Base-by-base conservation (phyloP, 2,113 vertebrate species). In the Cynopterus brachyotis region DNA sequence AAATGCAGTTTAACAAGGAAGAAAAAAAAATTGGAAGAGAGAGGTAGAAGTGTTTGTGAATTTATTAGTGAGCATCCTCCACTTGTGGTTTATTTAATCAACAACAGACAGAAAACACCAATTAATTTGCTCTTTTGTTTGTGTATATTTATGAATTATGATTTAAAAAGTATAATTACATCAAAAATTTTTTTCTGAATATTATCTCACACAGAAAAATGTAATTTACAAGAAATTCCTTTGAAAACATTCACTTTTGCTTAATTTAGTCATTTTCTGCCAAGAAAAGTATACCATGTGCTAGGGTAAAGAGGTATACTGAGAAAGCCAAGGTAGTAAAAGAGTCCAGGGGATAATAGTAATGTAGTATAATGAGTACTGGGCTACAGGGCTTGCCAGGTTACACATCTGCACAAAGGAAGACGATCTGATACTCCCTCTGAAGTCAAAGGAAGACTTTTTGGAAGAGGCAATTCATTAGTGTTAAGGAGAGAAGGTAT, bases 351-450 rank as follows among this genome's bases (percentile, higher is more conserved):
- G 22, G 64, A 55, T 47, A 9, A 32, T 16, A 5, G 9, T n/a
- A 80, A 59, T 32, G 5, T 0, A 5, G 3, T 4, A 1, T 8
- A 19, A 0, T 55, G 32, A 55, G 5, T 50, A n/a, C 6, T 35
- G 19, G 32, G 42, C 35, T 26, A 28, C 7, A 53, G 19, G 1
- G 32, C 3, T 4, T 62, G 15, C 6, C 5, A 50, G 20, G 6
- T 26, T 20, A 0, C 26, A 15, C 12, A 5, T 1, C 35, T 83
- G 32, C 1, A 20, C 11, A 78, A 1, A 12, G 19, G 32, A 73
- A 9, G 24, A 35, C 9, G 32, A 55, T 60, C 30, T 79, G 3
- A 37, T 7, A 30, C 10, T 73, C 42, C 37, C 1, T 30, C 2
- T 70, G 1, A 0, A 73, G 5, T 26, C 42, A 45, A 35, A 4